Evolutionary conservation across 2,888 invertebrate genomes (phyloP).

Genomic region (Cactoblastis cactorum): DNA sequence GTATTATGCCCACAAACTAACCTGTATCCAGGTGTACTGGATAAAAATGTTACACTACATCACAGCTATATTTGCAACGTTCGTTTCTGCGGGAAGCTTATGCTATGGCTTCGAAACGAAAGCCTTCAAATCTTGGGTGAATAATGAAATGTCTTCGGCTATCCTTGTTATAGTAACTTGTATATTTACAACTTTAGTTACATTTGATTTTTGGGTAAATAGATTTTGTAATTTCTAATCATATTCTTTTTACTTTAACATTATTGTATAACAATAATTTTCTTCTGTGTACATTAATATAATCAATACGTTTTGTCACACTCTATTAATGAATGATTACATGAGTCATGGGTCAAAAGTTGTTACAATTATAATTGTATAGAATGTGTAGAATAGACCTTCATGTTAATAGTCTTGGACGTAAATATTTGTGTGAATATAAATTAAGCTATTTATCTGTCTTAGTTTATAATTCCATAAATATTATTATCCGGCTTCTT

Average conservation of each 20-base stretch:
- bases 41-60: slow-evolving; percentile 34
- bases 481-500: too few relatives aligned
- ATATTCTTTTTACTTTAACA: not conserved
- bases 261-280: too few relatives aligned
- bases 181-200: not conserved
- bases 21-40: slow-evolving; percentile 20
- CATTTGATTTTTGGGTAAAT: slow-evolving; percentile 1
- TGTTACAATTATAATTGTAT: too few relatives aligned
- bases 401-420: too few relatives aligned
- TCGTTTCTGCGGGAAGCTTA: slow-evolving; percentile 35
- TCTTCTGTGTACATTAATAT: too few relatives aligned
- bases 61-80: slow-evolving; percentile 33
- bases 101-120: slow-evolving; percentile 33
- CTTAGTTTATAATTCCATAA: too few relatives aligned
- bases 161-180: not conserved
- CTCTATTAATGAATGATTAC: too few relatives aligned
- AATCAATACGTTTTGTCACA: too few relatives aligned
- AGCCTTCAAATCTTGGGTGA: slow-evolving; percentile 14
- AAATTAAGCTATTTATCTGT: too few relatives aligned
- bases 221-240: not conserved
- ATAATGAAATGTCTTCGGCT: not conserved
- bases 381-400: too few relatives aligned
- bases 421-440: too few relatives aligned
- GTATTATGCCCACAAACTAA: slow-evolving; percentile 28
- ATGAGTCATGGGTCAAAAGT: too few relatives aligned